Percentiles rank a stretch among this genome's conserved stretches.
Evolutionary conservation across 2,797 vertebrate genomes (phyloP).

Genomic region (Xenopus petersii): DNA sequence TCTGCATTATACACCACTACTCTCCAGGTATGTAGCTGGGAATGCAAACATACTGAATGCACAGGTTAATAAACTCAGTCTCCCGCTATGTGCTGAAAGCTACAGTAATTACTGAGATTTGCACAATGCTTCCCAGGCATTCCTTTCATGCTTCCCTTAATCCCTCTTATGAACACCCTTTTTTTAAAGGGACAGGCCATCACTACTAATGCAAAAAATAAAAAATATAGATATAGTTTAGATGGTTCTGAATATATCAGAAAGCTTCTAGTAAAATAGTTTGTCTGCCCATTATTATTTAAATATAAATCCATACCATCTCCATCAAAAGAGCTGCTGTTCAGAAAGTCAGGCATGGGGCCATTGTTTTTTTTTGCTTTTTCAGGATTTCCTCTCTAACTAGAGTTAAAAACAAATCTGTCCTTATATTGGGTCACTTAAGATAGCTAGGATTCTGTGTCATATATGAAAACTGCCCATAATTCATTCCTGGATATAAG

Average conservation of each 20-base stretch:
- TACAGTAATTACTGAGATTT: conserved; percentile 44
- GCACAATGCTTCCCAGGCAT: conserved; percentile 46
- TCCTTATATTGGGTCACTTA: too few relatives aligned
- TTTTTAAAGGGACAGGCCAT: conserved; percentile 30
- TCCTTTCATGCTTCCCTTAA: conserved; percentile 44
- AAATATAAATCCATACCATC: too few relatives aligned
- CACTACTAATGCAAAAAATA: not conserved
- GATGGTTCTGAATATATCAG: not conserved
- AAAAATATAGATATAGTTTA: not conserved
- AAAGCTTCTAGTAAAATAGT: too few relatives aligned
- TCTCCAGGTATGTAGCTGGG: conserved; percentile 38
- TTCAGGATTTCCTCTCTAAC: too few relatives aligned
- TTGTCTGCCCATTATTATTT: too few relatives aligned
- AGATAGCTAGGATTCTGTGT: too few relatives aligned
- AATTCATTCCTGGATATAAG: too few relatives aligned
- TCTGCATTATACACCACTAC: conserved; percentile 30
- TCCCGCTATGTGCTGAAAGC: conserved; percentile 46
- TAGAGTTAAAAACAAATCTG: too few relatives aligned
- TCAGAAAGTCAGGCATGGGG: too few relatives aligned
- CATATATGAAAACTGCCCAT: too few relatives aligned
- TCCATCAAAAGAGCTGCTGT: too few relatives aligned
- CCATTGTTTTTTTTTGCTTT: too few relatives aligned
- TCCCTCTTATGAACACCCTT: conserved; percentile 24
- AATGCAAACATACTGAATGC: conserved; percentile 29
- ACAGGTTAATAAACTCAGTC: conserved; percentile 45